phyloP scores from a whole-genome alignment of 2,113 vertebrate species.

The Rousettus leschenaultii region DNA sequence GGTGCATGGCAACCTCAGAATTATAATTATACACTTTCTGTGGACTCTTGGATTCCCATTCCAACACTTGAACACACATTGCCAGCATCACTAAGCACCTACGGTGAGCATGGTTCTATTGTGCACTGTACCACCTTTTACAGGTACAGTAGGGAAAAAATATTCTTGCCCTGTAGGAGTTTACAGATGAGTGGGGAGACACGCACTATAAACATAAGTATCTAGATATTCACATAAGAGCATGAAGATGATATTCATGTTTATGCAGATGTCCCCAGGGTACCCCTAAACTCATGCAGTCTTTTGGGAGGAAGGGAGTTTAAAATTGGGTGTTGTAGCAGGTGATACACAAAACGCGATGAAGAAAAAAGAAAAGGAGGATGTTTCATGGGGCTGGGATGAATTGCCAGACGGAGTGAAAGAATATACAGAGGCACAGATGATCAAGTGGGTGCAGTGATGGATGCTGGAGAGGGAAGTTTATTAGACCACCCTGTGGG shows the following conservation, averaged over 20 bases:
- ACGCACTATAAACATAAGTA: neutral
- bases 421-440: neutral
- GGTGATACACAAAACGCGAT: neutral
- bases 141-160: neutral
- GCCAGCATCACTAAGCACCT: neutral
- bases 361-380: neutral
- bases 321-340: neutral
- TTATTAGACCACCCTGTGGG: neutral
- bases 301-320: neutral
- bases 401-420: neutral
- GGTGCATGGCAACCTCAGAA: neutral
- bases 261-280: neutral
- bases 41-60: neutral
- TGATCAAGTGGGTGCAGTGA: no score
- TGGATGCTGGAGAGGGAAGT: neutral
- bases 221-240: neutral
- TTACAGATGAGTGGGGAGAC: neutral
- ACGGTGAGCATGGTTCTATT: neutral
- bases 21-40: neutral
- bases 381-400: neutral
- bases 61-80: neutral
- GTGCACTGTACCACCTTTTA: neutral
- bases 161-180: neutral
- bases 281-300: neutral
- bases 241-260: neutral